These are phyloP conservation scores for Prosopocoilus inquinatus DNA, from an alignment of 2,888 invertebrate genomes.

Conservation along the genomic window DNA sequence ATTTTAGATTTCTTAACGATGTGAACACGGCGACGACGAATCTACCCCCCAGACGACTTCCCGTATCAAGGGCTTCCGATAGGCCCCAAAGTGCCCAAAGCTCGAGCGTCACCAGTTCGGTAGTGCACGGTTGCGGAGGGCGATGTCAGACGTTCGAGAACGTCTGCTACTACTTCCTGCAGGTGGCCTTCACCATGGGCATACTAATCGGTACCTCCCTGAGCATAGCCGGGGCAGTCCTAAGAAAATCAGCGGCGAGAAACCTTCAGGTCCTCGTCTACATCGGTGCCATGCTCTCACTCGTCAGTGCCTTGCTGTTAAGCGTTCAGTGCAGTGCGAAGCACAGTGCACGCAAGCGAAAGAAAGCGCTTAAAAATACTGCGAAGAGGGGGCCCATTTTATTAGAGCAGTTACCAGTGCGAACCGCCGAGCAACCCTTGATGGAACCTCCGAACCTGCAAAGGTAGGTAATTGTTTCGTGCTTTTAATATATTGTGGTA, in stretches of 20 bases:
- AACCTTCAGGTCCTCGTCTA: conserved; percentile 67
- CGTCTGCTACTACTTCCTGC: conserved; percentile 68
- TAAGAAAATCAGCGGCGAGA: conserved; percentile 62
- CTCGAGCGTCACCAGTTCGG: conserved; percentile 50
- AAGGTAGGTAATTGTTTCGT: conserved; percentile 4
- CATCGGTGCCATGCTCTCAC: conserved; percentile 62
- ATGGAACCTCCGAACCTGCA: conserved; percentile 20
- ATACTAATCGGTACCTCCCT: conserved; percentile 65
- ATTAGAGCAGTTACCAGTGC: conserved; percentile 37
- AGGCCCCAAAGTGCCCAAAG: conserved; percentile 46
- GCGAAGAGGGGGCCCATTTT: conserved; percentile 42
- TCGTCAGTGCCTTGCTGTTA: conserved; percentile 62
- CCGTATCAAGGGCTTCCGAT: conserved; percentile 31
- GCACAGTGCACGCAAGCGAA: conserved; percentile 38
- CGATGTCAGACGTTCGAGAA: conserved; percentile 70
- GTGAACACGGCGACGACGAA: conserved; percentile 6
- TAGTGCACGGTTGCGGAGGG: conserved; percentile 67
- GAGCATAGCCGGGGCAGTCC: conserved; percentile 64
- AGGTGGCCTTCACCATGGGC: conserved; percentile 67
- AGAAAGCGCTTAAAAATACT: conserved; percentile 36
- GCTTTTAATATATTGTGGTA: not conserved
- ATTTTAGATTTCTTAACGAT: conserved; percentile 12
- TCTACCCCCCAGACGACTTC: conserved; percentile 17
- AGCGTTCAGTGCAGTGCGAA: conserved; percentile 63
- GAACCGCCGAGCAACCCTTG: conserved; percentile 29